Conservation (phyloP, 2,888 invertebrate genomes). For the Oligia fasciuncula region DNA sequence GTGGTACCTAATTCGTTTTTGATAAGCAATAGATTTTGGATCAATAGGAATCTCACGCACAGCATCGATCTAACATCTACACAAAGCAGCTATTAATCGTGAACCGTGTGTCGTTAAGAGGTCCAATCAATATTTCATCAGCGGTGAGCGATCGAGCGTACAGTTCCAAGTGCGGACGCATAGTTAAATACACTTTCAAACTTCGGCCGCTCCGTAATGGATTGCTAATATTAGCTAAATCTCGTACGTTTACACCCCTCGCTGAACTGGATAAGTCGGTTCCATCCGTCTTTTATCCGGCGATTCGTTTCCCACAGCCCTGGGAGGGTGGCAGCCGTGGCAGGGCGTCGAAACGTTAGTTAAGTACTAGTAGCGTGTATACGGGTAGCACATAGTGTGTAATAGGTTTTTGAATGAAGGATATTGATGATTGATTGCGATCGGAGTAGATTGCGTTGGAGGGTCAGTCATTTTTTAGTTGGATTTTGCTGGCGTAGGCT, state of each 20-base stretch:
- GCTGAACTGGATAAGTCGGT: conserved; percentile 78
- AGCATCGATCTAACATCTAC: conserved; percentile 20
- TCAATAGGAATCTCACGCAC: not conserved
- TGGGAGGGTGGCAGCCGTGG: conserved; percentile 62
- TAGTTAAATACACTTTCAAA: conserved; percentile 69
- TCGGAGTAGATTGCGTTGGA: conserved; percentile 52
- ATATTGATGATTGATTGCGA: conserved; percentile 67
- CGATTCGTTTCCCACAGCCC: conserved; percentile 76
- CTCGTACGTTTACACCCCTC: conserved; percentile 83
- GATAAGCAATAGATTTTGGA: not conserved
- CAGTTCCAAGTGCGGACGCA: conserved; percentile 58
- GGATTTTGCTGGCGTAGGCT: conserved; percentile 25
- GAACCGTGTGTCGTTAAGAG: conserved; percentile 41
- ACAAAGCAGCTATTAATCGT: conserved; percentile 28
- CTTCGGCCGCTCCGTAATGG: conserved; percentile 80
- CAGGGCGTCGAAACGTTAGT: conserved; percentile 73
- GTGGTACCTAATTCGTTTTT: not conserved
- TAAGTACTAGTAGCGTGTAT: conserved; percentile 57
- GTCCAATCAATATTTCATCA: conserved; percentile 67
- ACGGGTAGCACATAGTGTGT: conserved; percentile 49
- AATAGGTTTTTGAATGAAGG: conserved; percentile 64
- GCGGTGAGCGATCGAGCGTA: conserved; percentile 55
- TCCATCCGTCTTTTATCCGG: conserved; percentile 86
- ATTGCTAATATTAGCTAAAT: conserved; percentile 89
- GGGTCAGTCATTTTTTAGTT: conserved; percentile 55